These are phyloP conservation scores for Ranitomeya imitator DNA, from an alignment of 2,113 vertebrate species.

Conservation along the genomic window DNA sequence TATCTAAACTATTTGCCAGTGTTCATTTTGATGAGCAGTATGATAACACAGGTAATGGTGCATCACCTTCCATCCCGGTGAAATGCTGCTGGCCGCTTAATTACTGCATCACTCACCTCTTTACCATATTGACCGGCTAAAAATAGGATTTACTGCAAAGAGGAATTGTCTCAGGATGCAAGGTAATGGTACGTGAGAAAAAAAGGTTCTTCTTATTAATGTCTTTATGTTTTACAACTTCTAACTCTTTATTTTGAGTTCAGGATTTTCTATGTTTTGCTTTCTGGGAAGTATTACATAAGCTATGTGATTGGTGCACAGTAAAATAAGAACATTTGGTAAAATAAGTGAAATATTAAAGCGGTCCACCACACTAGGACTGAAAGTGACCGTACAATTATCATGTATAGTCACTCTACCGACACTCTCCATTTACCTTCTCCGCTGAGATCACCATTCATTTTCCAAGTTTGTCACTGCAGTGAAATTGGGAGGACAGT, in stretches of 20 bases:
- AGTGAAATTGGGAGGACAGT: too few species aligned
- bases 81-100: constrained; percentile 13
- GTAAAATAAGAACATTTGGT: too few species aligned
- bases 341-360: background rate
- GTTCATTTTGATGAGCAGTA: constrained; percentile 34
- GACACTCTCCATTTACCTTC: too few species aligned
- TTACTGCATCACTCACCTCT: constrained; percentile 31
- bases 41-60: constrained; percentile 45
- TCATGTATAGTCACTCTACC: too few species aligned
- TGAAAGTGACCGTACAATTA: too few species aligned
- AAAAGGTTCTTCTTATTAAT: background rate
- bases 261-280: background rate
- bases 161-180: background rate
- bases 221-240: background rate
- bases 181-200: background rate
- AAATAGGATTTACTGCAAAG: constrained; percentile 23
- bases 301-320: background rate
- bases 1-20: constrained; percentile 29
- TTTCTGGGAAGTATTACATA: background rate
- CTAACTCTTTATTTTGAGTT: background rate
- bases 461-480: too few species aligned
- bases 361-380: too few species aligned
- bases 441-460: too few species aligned
- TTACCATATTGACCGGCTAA: constrained; percentile 12
- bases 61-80: constrained; percentile 21